Evolutionary conservation across 1,140 invertebrate species (phyloP), one percentile per base, ranked within the genome.

Genomic region (Drosophila cardini): DNA sequence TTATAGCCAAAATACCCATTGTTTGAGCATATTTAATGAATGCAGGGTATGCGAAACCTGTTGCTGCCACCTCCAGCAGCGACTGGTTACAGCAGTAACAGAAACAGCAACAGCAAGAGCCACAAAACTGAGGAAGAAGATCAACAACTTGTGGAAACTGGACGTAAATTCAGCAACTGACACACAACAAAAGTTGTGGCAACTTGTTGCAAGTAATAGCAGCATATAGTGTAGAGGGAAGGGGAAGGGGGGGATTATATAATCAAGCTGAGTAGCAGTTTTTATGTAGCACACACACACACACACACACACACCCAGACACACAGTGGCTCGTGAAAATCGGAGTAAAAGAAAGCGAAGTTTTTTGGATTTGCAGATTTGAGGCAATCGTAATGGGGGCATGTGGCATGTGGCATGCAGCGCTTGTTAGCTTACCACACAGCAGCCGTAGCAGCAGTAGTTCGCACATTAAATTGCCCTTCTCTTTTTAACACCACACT

Each of bases 381-480:
- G 46, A 30, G 21, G 50, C 50, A 55, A 40, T 55, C 4, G 18
- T 38, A 55, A 55, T 55, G 32, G 34, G 52, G 52, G 50, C 36
- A 45, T 48, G 46, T 34, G n/a, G 60, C 50, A 50, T 50, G 46
- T 11, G 6, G 15, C 46, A 48, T 34, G 50, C 50, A 10, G 50
- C 13, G 4, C 9, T 10, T 55, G 18, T 32, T 6, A n/a, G 11
- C 40, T 58, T 68, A 13, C 8, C 48, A 68, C 16, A 52, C 30
- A 18, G n/a, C n/a, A n/a, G n/a, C n/a, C n/a, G n/a, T n/a, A n/a
- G n/a, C 21, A 26, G 21, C 7, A 15, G 40, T 48, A 48, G 38
- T 63, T 63, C 55, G 55, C 45, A 46, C 43, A 26, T 46, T 81
- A 45, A 68, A 68, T 42, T 64, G 76, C 76, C 84, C 84, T 87